Conservation (phyloP, 2,113 vertebrate genomes). For the Megaceryle torquata region DNA sequence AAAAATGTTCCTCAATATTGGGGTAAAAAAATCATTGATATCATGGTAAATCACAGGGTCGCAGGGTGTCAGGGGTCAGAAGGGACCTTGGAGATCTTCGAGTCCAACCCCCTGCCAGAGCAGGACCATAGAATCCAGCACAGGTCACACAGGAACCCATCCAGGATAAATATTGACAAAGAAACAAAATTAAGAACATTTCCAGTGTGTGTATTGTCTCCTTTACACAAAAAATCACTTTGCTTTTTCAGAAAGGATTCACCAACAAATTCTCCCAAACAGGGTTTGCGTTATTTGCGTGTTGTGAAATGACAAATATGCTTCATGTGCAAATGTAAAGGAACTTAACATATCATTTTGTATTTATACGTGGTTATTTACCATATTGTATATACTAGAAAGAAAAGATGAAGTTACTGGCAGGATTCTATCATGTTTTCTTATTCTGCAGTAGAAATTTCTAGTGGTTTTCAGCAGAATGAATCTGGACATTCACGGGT, state of each 20-base stretch:
- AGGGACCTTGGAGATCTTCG: too few species aligned
- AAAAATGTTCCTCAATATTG: not conserved
- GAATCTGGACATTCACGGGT: not conserved
- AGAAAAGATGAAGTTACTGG: not conserved
- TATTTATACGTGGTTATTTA: not conserved
- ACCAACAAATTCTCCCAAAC: not conserved
- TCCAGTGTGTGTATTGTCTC: not conserved
- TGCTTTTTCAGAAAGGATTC: not conserved
- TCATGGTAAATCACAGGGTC: not conserved
- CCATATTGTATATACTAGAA: not conserved
- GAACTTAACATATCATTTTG: not conserved
- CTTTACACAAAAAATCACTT: not conserved
- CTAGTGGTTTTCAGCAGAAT: not conserved
- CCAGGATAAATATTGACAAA: not conserved
- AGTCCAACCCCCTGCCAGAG: too few species aligned
- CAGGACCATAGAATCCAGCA: too few species aligned
- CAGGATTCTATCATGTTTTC: not conserved
- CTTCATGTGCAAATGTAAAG: not conserved
- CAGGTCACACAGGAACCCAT: too few species aligned
- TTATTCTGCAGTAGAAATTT: not conserved
- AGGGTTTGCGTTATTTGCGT: not conserved
- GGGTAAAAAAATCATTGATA: fast-evolving
- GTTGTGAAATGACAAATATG: not conserved
- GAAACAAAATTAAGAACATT: not conserved
- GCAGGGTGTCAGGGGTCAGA: too few species aligned